A percentile compares a stretch with the other conserved stretches of the same genome.
These are phyloP conservation scores for Ariopsis seemanni DNA, from an alignment of 2,113 vertebrate genomes.

Conservation along the genomic window DNA sequence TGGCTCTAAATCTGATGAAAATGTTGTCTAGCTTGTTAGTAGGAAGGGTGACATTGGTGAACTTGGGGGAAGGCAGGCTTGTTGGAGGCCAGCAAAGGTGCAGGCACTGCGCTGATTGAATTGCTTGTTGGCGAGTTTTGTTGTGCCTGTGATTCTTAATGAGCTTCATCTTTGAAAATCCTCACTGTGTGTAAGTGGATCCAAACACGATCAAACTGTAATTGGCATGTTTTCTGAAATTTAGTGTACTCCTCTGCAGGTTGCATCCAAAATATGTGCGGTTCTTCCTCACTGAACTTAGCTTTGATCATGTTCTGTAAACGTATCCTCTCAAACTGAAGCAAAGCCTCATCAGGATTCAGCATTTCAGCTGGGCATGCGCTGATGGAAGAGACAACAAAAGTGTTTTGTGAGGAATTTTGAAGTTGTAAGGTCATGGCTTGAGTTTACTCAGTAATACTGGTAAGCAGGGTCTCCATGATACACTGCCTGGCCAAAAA, in stretches of 20 bases:
- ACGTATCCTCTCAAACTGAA: background rate
- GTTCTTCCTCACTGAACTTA: background rate
- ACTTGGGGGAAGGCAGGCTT: background rate
- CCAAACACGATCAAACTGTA: background rate
- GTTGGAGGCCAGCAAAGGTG: background rate
- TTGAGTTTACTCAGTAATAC: background rate
- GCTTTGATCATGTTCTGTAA: constrained; percentile 1
- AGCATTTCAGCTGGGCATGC: background rate
- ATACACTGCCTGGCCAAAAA: too few species aligned
- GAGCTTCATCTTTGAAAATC: constrained; percentile 2
- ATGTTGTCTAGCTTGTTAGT: background rate
- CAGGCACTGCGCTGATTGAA: background rate
- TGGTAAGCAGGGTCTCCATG: too few species aligned
- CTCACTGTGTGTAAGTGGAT: background rate
- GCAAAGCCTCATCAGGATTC: background rate
- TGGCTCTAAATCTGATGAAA: background rate
- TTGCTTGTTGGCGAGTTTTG: background rate
- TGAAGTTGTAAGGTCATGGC: background rate
- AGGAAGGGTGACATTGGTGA: background rate
- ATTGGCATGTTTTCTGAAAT: background rate
- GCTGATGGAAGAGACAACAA: background rate
- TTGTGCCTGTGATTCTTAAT: background rate
- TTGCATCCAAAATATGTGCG: background rate
- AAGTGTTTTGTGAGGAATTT: background rate
- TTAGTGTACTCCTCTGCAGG: background rate